Base-by-base conservation (phyloP, 2,797 vertebrate species). In the Peromyscus aztecus region DNA sequence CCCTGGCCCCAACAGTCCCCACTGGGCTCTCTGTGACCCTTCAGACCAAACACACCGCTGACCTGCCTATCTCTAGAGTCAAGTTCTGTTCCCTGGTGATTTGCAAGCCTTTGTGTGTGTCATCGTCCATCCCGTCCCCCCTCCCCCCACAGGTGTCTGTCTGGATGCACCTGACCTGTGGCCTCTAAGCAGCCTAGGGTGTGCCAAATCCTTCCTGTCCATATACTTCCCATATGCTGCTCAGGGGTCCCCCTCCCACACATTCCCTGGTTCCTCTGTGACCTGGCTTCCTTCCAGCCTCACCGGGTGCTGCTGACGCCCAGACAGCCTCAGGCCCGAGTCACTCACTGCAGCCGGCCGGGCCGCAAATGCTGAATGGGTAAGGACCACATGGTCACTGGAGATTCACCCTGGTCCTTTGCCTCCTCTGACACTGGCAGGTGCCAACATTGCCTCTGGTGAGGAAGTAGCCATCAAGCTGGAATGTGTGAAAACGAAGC, bases 381-480 rank as follows among this genome's bases (percentile, higher is more conserved):
- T 21, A 12, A 29, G 78, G 19, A 19, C 89, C 23, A 31, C 67
- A 4, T 4, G 13, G 29, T 88, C 6, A 0, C 67, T 69, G 0
- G 2, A 65, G n/a, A 8, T 1, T 96, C 78, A 93, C 85, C 29
- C 57, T 19, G n/a, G 71, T 49, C 49, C 83, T 78, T 73, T 73
- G 16, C 19, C 29, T 77, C n/a, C n/a, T 40, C 95, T 0, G 67
- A 85, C 98, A 23, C 4, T 2, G 46, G 31, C 78, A 99, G 99
- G 99, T 99, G 99, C 99, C 98, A 99, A 99, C 98, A 99, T 99
- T 76, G 99, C 99, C 2, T 99, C 99, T 19, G 99, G 99, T 94
- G 99, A 99, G 98, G 99, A 99, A 97, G 99, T 99, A 77, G 99
- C 99, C 98, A 99, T 99, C 98, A 99, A 99, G 98, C 98, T 99